These are phyloP conservation scores for Silurus aristotelis DNA, from an alignment of 2,797 vertebrate species.

Conservation along the genomic window DNA sequence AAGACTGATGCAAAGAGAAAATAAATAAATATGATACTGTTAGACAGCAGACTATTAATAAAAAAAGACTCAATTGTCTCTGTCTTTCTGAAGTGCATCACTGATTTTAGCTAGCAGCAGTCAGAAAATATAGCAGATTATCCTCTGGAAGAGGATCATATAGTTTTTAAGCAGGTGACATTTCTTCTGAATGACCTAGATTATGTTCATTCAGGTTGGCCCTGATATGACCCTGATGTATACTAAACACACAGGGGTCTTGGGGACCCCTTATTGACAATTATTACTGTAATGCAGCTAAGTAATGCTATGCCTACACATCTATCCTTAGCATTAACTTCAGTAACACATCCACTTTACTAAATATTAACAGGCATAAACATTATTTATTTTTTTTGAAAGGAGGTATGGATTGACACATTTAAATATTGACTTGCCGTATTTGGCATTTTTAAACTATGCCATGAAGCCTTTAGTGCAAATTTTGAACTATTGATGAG, in stretches of 20 bases:
- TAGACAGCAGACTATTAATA: not conserved
- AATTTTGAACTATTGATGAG: not conserved
- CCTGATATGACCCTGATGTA: not conserved
- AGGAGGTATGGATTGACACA: not conserved
- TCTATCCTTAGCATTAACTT: not conserved
- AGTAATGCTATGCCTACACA: not conserved
- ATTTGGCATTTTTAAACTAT: not conserved
- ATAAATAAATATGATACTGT: constrained; percentile 21
- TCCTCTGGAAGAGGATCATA: not conserved
- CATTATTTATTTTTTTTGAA: not conserved
- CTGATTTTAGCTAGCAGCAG: constrained; percentile 2
- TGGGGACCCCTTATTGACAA: not conserved
- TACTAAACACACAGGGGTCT: not conserved
- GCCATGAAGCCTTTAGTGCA: not conserved
- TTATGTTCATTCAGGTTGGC: not conserved
- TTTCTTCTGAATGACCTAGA: constrained; percentile 1
- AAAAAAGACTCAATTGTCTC: not conserved
- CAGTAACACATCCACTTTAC: not conserved
- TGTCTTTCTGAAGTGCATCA: constrained; percentile 8
- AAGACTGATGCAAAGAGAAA: not conserved
- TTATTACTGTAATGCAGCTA: not conserved
- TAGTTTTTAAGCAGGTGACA: not conserved
- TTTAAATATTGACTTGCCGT: not conserved
- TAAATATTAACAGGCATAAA: not conserved
- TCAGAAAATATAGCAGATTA: not conserved